Conservation (phyloP, 2,888 invertebrate species). For the Heliconius cydno region DNA sequence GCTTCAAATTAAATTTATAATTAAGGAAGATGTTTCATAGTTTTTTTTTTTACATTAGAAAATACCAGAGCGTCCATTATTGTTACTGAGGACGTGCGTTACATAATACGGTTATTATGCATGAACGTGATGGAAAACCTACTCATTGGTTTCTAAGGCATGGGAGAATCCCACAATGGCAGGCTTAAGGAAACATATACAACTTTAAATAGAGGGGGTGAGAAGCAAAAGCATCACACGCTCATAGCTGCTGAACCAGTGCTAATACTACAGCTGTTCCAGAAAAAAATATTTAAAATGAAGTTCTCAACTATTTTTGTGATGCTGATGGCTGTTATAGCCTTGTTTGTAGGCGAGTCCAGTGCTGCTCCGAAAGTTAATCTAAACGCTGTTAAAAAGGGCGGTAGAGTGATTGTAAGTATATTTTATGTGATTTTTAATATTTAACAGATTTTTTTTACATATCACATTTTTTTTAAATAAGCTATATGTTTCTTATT, state of each 20-base stretch:
- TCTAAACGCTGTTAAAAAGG: conserved; percentile 51
- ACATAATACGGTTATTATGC: neutral
- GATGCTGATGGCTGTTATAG: conserved; percentile 52
- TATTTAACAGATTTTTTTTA: neutral
- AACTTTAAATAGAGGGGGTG: conserved; percentile 1
- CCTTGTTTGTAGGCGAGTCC: conserved; percentile 50
- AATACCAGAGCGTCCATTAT: neutral
- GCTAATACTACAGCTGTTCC: neutral
- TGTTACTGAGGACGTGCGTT: neutral
- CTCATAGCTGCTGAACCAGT: neutral
- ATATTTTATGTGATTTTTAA: neutral
- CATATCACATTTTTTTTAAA: too few species aligned
- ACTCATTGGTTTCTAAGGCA: neutral
- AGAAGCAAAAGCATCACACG: neutral
- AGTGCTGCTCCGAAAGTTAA: conserved; percentile 56
- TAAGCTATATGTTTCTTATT: too few species aligned
- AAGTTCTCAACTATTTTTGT: conserved; percentile 54
- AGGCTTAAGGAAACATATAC: neutral
- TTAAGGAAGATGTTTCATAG: too few species aligned
- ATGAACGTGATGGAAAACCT: neutral
- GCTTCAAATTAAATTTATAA: neutral
- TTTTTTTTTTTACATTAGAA: neutral
- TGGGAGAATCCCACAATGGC: neutral
- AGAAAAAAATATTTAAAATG: conserved; percentile 49
- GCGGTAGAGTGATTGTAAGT: conserved; percentile 50